Evolutionary conservation across 2,113 vertebrate genomes (phyloP), one percentile per base, ranked within the genome.

Genomic region (Trogon melanurus): DNA sequence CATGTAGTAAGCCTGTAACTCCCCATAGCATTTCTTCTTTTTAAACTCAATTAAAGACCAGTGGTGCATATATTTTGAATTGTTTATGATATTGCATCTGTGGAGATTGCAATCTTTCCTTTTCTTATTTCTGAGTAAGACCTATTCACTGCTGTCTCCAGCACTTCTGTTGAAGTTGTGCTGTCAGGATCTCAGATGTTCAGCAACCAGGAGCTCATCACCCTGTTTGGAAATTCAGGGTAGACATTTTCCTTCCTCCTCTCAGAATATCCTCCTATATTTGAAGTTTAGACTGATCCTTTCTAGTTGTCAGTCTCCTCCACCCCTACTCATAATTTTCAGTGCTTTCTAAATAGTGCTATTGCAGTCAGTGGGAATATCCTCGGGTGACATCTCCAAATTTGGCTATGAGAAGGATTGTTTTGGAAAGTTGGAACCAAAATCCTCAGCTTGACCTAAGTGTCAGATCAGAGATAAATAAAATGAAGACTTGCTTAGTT

Each of bases 341-440:
- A 78, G 47, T 30, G 17, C 67, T 91, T 60, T 12, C 18, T 96
- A 53, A 56, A 58, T 22, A 60, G 20, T 75, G 56, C 34, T 80
- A 5, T 48, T 84, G 48, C 29, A 81, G 79, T 62, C 32, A 50
- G 56, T 22, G 34, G 34, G 73, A 91, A 87, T 81, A 84, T 75
- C 26, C 19, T 60, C 3, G 13, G 30, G n/a, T 73, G 53, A 65
- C 16, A 64, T 89, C 61, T 89, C 76, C 89, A 91, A 81, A 92
- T 93, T 91, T 95, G 76, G 76, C 76, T 79, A 60, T 4, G 6
- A 87, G 23, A 65, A 5, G 34, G 53, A 81, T 79, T 91, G 93
- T 91, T 93, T 88, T 91, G 88, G 85, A 93, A 97, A 94, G 57
- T 18, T 96, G 65, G 83, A 93, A 95, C 32, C 45, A 81, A 87